Base-by-base conservation (phyloP, 2,113 vertebrate genomes). In the Campylomormyrus tamandua region DNA sequence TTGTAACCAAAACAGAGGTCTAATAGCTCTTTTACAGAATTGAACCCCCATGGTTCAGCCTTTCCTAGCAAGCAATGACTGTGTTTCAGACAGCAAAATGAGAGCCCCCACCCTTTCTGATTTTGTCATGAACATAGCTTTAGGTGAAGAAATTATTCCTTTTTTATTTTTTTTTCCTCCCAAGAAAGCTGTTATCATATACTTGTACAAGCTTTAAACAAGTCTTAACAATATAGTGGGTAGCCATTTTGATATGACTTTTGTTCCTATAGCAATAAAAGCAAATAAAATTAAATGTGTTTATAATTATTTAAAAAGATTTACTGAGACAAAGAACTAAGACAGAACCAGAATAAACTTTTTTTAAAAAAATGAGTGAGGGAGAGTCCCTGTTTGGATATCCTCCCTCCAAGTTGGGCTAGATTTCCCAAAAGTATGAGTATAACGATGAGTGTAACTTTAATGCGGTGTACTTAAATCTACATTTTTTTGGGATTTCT, bases 21-120 rank as follows among this genome's bases (percentile, higher is more conserved):
- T 62, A 31, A 53, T 11, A 62, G 56, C 27, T 17, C 48, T 94
- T 93, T 92, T 92, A 88, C 92, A 89, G 93, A 87, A 46, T 91
- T 83, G 66, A 39, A 56, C 87, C 83, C 56, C 24, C 21, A n/a
- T 24, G 9, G 21, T 62, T 62, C 21, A n/a, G 24, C 21, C 8
- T 62, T 62, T n/a, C 89, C 92, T 45, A 87, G 90, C 88, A 56
- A 62, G 2, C 6, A n/a, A 7, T 62, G 24, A 17, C 90, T 87
- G 46, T 6, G 11, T 89, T 50, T 70, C 84, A 49, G 84, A 86
- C 66, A 83, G 52, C 87, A 87, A 90, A 89, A 84, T 88, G 11
- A 0, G 5, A 56, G 87, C 77, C 80, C 88, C 77, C 50, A 93
- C 90, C 91, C 62, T 27, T 17, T 56, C 83, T 48, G 19, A 66